Evolutionary conservation across 2,113 vertebrate genomes (phyloP).

Genomic region (Eublepharis macularius): DNA sequence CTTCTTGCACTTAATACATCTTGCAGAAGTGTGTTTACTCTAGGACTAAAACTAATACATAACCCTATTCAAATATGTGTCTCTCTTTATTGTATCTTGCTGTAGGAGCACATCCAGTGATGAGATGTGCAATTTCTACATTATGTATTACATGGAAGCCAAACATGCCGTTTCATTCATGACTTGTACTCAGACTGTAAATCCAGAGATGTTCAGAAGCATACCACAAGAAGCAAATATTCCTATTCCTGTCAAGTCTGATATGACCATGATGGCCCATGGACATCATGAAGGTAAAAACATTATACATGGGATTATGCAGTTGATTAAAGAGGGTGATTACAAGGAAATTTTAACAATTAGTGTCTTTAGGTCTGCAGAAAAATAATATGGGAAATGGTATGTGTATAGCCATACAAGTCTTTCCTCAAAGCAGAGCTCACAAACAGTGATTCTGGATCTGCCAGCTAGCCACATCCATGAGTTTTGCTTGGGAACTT

Average conservation of each 20-base stretch:
- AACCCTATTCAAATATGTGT: not conserved
- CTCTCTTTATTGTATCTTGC: conserved; percentile 22
- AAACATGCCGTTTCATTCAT: conserved; percentile 87
- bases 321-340: not conserved
- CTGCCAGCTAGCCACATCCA: not conserved
- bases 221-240: conserved; percentile 90
- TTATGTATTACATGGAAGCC: conserved; percentile 99
- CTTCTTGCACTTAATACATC: not conserved
- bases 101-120: conserved; percentile 89
- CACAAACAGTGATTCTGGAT: not conserved
- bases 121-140: conserved; percentile 99
- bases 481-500: too few relatives aligned
- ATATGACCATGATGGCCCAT: conserved; percentile 80
- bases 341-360: not conserved
- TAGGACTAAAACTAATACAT: not conserved
- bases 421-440: not conserved
- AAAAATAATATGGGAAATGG: not conserved
- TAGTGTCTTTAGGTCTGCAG: not conserved
- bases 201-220: conserved; percentile 81
- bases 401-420: not conserved
- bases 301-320: not conserved
- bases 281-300: conserved; percentile 83
- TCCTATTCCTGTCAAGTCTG: conserved; percentile 82
- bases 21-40: not conserved
- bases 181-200: conserved; percentile 86